These are phyloP conservation scores for Agriotes lineatus DNA, from an alignment of 2,888 invertebrate genomes.

Conservation along the genomic window DNA sequence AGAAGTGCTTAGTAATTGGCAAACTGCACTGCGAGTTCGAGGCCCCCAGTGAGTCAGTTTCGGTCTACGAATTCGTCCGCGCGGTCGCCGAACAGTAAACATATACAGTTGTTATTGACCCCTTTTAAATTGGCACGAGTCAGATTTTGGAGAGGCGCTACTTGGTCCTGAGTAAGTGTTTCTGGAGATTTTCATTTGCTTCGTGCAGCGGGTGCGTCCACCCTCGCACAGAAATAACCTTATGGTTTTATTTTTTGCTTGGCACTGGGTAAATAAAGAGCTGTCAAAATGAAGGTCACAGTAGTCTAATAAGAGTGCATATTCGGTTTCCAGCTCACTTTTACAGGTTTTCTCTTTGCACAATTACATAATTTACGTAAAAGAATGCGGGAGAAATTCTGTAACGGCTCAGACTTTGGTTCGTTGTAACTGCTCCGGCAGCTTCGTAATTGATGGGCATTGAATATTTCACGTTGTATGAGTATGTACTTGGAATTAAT, in stretches of 20 bases:
- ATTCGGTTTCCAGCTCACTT: not conserved
- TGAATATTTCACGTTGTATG: no score
- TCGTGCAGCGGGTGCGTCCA: not conserved
- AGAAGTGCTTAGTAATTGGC: slow-evolving; percentile 28
- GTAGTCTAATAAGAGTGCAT: not conserved
- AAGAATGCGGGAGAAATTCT: slow-evolving; percentile 11
- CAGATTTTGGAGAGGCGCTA: slow-evolving; percentile 4
- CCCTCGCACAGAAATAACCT: not conserved
- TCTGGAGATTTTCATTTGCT: not conserved
- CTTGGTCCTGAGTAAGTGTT: not conserved
- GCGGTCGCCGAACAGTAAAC: slow-evolving; percentile 5
- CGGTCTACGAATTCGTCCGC: not conserved
- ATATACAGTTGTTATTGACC: slow-evolving; percentile 13
- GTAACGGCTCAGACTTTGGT: no score
- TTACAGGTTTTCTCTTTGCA: not conserved
- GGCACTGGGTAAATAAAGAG: not conserved
- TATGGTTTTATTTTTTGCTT: not conserved
- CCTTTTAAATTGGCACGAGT: slow-evolving; percentile 28
- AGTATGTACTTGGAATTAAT: not conserved
- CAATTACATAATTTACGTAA: not conserved
- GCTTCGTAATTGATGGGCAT: no score
- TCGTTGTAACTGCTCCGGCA: no score
- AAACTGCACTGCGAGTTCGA: not conserved
- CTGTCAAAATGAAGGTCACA: slow-evolving; percentile 22
- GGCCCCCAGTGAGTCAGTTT: not conserved